phyloP scores from a whole-genome alignment of 2,888 invertebrate genomes.

The Drosophila buzzatii region DNA sequence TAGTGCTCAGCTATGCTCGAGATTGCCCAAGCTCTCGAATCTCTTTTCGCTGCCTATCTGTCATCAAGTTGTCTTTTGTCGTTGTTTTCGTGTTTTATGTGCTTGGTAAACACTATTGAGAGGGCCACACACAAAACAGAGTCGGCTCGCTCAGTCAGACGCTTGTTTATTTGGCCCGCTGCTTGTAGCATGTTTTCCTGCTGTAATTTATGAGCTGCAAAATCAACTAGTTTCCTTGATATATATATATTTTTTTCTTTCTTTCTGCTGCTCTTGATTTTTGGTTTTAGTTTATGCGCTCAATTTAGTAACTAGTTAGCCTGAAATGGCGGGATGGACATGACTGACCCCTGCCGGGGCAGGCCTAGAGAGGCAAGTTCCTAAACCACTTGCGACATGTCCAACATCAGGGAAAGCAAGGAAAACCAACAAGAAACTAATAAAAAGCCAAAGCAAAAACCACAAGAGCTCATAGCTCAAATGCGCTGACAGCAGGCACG shows the following conservation, averaged over 20 bases:
- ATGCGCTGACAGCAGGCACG: constrained; percentile 79
- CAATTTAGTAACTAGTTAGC: constrained; percentile 79
- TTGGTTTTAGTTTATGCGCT: constrained; percentile 75
- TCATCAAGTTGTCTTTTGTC: constrained; percentile 13
- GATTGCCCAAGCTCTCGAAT: neutral
- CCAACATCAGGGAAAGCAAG: neutral
- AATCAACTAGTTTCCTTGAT: constrained; percentile 51
- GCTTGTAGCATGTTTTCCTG: constrained; percentile 51
- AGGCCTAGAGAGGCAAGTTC: constrained; percentile 24
- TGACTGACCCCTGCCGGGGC: constrained; percentile 31
- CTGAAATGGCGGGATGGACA: constrained; percentile 44
- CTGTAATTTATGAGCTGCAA: constrained; percentile 72
- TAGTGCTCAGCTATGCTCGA: neutral
- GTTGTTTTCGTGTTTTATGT: constrained; percentile 54
- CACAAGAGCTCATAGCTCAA: constrained; percentile 79
- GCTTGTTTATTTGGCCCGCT: constrained; percentile 50
- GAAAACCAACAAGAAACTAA: constrained; percentile 71
- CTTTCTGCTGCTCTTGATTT: constrained; percentile 20
- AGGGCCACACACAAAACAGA: constrained; percentile 1
- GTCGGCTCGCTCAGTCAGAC: neutral
- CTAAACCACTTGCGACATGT: constrained; percentile 62
- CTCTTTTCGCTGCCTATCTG: constrained; percentile 11
- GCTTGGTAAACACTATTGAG: constrained; percentile 59
- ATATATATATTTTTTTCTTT: constrained; percentile 20
- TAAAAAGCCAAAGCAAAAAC: constrained; percentile 73